These are phyloP conservation scores for Trichoplusia ni DNA, from an alignment of 1,140 invertebrate species.

Conservation along the genomic window DNA sequence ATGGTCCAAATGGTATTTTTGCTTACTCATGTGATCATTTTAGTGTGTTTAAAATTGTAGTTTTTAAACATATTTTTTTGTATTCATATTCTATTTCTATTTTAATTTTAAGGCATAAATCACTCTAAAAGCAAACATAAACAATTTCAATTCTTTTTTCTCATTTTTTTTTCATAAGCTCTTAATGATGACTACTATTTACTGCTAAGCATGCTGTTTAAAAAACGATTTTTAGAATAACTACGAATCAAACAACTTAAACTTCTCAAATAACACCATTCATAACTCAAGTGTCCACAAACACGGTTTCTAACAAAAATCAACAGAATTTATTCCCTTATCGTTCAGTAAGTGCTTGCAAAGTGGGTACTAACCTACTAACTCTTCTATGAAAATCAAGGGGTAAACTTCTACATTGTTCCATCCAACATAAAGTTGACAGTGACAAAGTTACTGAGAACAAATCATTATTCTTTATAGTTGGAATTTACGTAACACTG, in stretches of 20 bases:
- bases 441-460: slow-evolving; percentile 13
- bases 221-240: no score
- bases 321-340: not conserved
- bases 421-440: slow-evolving; percentile 3
- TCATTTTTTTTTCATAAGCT: no score
- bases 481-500: not conserved
- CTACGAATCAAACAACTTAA: no score
- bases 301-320: not conserved
- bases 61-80: no score
- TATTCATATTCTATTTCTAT: no score
- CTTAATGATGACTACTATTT: no score
- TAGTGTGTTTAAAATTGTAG: not conserved
- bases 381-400: not conserved
- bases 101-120: no score
- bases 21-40: not conserved
- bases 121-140: no score
- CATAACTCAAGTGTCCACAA: not conserved
- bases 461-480: slow-evolving; percentile 22
- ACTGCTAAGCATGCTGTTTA: no score
- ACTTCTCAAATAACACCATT: not conserved
- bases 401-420: not conserved
- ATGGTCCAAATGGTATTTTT: not conserved
- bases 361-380: not conserved
- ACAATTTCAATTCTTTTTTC: no score
- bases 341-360: not conserved